Percentiles rank a stretch among this genome's conserved stretches.
phyloP scores from a whole-genome alignment of 2,888 invertebrate genomes.

The Gasteruption jaculator region DNA sequence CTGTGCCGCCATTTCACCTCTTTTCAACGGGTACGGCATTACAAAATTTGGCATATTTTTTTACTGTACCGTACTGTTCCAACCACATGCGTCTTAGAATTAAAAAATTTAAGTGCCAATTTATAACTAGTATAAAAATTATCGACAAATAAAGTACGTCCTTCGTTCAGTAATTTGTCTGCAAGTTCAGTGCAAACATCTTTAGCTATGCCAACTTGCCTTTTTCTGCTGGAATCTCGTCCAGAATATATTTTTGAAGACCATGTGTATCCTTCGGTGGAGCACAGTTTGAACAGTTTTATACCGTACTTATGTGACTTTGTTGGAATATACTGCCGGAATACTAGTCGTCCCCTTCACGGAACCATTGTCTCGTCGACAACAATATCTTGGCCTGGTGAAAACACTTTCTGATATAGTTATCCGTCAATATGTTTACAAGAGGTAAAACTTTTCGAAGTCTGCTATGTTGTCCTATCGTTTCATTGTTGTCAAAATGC shows the following conservation, averaged over 20 bases:
- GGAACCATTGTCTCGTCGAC: constrained; percentile 30
- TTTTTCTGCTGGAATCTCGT: constrained; percentile 32
- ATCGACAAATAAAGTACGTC: constrained; percentile 19
- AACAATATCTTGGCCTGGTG: constrained; percentile 25
- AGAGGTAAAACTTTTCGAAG: constrained; percentile 22
- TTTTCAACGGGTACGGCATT: constrained; percentile 12
- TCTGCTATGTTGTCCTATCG: constrained; percentile 14
- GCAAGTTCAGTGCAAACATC: constrained; percentile 8
- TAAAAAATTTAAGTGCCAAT: constrained; percentile 14
- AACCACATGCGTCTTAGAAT: constrained; percentile 15
- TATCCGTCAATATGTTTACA: constrained; percentile 18
- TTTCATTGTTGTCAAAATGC: constrained; percentile 21
- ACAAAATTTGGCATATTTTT: constrained; percentile 13
- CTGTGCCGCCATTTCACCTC: constrained; percentile 26
- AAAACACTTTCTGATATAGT: constrained; percentile 24
- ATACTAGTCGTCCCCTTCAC: constrained; percentile 28
- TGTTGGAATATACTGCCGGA: constrained; percentile 28
- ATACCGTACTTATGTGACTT: constrained; percentile 24
- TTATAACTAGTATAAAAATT: constrained; percentile 19
- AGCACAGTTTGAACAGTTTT: constrained; percentile 23
- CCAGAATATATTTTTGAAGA: constrained; percentile 18
- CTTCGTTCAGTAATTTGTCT: constrained; percentile 14
- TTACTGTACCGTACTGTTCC: constrained; percentile 14
- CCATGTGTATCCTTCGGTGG: constrained; percentile 21
- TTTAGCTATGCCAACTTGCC: constrained; percentile 5